phyloP scores from a whole-genome alignment of 2,888 invertebrate genomes.

The Caenorhabditis angaria region DNA sequence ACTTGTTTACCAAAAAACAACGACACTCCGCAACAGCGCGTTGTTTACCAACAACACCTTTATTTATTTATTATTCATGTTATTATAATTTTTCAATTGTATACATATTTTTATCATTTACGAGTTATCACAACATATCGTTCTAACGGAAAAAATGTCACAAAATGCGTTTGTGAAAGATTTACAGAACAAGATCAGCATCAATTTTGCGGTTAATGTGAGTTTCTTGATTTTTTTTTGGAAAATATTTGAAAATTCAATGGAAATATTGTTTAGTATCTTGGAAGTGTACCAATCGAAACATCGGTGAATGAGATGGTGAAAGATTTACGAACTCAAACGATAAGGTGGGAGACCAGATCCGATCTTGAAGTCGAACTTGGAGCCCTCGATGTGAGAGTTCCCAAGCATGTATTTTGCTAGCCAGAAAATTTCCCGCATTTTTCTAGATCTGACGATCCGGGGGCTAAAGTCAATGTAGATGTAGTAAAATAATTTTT shows the following conservation, averaged over 20 bases:
- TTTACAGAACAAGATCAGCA: not conserved
- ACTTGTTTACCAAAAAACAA: not conserved
- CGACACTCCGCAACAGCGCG: not conserved
- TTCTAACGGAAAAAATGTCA: not conserved
- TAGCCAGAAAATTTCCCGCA: not conserved
- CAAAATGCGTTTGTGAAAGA: not conserved
- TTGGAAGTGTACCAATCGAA: conserved; percentile 43
- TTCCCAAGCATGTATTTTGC: not conserved
- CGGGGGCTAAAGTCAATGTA: not conserved
- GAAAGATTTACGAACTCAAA: conserved; percentile 23
- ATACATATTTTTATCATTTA: not conserved
- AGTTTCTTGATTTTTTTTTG: conserved; percentile 6
- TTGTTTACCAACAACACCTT: not conserved
- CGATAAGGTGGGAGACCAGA: conserved; percentile 18
- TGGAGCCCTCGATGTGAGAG: not conserved
- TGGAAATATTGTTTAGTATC: conserved; percentile 34
- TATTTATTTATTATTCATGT: not conserved
- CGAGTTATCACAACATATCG: not conserved
- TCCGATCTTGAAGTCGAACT: not conserved
- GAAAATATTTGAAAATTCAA: not conserved
- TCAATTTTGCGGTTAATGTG: conserved; percentile 10
- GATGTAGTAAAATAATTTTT: not conserved
- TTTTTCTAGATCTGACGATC: not conserved
- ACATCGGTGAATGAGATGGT: conserved; percentile 38
- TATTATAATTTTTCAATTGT: not conserved